Conservation (phyloP, 2,888 invertebrate species). For the Luffia ferchaultella region DNA sequence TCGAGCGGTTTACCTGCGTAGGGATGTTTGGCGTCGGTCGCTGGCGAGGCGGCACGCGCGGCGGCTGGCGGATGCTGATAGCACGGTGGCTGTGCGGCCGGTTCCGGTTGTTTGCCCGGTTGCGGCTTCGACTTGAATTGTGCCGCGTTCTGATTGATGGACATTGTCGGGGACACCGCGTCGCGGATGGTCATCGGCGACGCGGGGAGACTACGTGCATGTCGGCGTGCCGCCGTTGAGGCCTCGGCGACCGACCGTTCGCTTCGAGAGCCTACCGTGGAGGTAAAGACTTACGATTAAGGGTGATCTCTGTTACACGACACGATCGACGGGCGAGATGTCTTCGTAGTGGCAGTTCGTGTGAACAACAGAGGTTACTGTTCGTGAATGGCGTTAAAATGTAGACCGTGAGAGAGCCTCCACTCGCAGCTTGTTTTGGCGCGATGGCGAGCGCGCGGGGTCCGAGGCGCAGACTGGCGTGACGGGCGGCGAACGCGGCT, state of each 20-base stretch:
- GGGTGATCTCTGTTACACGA: too few species aligned
- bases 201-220: neutral
- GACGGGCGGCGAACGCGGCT: conserved; percentile 19
- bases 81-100: conserved; percentile 73
- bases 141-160: conserved; percentile 56
- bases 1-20: conserved; percentile 45
- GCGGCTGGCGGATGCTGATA: conserved; percentile 80
- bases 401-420: too few species aligned
- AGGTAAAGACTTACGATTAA: too few species aligned
- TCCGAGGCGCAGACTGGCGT: conserved; percentile 5
- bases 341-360: too few species aligned
- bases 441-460: conserved; percentile 31
- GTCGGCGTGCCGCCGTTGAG: neutral
- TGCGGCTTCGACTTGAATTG: conserved; percentile 60
- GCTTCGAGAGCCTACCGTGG: neutral
- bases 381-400: too few species aligned
- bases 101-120: conserved; percentile 61
- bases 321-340: too few species aligned
- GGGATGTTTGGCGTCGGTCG: conserved; percentile 59
- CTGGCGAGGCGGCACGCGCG: conserved; percentile 68
- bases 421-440: too few species aligned
- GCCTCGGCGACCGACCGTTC: neutral
- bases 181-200: conserved; percentile 34
- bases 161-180: conserved; percentile 44
- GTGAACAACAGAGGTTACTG: too few species aligned